Evolutionary conservation across 1,140 invertebrate genomes (phyloP).

Genomic region (Drosophila mojavensis): DNA sequence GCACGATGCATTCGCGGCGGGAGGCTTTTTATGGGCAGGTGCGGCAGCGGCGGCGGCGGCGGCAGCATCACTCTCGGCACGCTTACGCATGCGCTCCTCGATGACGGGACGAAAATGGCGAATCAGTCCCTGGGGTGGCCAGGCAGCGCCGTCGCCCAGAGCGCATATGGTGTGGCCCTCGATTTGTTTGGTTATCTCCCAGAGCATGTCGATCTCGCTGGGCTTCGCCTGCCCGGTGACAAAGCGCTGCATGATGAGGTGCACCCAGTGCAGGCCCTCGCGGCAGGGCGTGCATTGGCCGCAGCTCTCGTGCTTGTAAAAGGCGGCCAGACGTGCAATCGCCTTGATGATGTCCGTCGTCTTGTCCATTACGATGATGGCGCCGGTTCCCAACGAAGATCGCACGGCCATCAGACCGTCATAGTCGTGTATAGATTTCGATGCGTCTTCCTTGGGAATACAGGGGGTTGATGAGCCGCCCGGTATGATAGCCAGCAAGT

Average conservation of each 20-base stretch:
- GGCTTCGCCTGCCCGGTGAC: constrained; percentile 58
- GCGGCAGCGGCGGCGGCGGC: constrained; percentile 3
- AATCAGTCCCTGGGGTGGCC: constrained; percentile 74
- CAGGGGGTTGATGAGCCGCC: constrained; percentile 72
- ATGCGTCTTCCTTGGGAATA: constrained; percentile 50
- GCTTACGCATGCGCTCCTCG: constrained; percentile 60
- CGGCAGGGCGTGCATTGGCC: constrained; percentile 92
- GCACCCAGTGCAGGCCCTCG: constrained; percentile 86
- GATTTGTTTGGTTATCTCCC: constrained; percentile 73
- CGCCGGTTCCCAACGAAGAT: constrained; percentile 73
- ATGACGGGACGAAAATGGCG: constrained; percentile 70
- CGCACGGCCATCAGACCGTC: constrained; percentile 62
- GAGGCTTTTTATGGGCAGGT: not conserved
- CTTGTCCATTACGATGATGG: constrained; percentile 72
- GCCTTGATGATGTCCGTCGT: constrained; percentile 84
- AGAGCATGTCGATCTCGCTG: constrained; percentile 71
- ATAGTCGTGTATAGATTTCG: constrained; percentile 60
- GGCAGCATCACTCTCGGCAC: constrained; percentile 4
- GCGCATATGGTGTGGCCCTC: constrained; percentile 77
- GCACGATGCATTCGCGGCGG: too few relatives aligned
- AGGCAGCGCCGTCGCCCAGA: constrained; percentile 66
- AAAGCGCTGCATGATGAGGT: constrained; percentile 73
- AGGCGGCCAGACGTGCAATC: constrained; percentile 88
- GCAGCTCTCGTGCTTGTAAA: constrained; percentile 93
- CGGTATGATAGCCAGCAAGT: constrained; percentile 68